These are phyloP conservation scores for Orientallactaga bullata DNA, from an alignment of 2,113 vertebrate species.

Conservation along the genomic window DNA sequence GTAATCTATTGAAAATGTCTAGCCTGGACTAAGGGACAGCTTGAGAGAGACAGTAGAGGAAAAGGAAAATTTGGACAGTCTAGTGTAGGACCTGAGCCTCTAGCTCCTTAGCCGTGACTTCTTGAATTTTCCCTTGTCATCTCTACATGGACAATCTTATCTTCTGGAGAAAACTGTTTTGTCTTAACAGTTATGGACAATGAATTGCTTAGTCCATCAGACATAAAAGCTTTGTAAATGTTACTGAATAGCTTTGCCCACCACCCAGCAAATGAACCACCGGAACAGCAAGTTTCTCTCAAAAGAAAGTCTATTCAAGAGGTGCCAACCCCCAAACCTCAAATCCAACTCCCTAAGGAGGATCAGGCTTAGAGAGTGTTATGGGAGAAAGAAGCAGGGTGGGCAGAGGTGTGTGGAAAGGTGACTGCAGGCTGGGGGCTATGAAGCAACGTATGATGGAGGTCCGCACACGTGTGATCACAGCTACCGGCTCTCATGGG, in stretches of 20 bases:
- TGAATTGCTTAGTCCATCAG: neutral
- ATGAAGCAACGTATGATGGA: rapidly evolving
- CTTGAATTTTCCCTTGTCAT: neutral
- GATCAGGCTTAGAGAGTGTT: neutral
- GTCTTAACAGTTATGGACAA: neutral
- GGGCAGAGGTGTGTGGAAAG: neutral
- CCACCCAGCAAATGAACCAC: neutral
- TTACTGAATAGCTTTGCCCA: neutral
- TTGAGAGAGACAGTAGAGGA: neutral
- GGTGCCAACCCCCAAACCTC: neutral
- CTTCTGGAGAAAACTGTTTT: neutral
- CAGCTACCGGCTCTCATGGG: neutral
- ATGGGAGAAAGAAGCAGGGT: neutral
- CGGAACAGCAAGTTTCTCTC: neutral
- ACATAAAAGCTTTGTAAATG: neutral
- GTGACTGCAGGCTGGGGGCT: neutral
- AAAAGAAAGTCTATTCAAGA: neutral
- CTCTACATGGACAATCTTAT: neutral
- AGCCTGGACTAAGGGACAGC: neutral
- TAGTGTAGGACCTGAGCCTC: neutral
- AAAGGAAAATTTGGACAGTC: rapidly evolving
- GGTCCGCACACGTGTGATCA: neutral
- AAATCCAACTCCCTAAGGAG: neutral
- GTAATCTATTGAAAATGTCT: neutral
- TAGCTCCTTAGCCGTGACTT: neutral